phyloP scores from a whole-genome alignment of 1,140 invertebrate genomes.

The Pseudomyrmex sp. region DNA sequence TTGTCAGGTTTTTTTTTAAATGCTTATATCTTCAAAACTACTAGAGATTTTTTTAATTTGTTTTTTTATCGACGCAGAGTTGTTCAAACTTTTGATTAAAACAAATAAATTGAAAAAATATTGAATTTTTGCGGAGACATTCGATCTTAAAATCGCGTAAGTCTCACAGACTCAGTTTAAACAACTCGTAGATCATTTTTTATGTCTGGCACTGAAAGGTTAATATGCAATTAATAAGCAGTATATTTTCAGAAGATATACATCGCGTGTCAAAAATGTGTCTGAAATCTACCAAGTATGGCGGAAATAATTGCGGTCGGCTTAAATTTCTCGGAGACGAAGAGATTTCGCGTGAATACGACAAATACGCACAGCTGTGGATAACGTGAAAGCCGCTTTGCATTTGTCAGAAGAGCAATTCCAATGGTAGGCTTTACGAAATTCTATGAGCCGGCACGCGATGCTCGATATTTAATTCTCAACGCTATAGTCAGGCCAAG shows the following conservation, averaged over 20 bases:
- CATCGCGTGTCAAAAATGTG: background rate
- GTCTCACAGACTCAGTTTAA: too few relatives aligned
- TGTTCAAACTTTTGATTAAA: too few relatives aligned
- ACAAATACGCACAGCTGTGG: slow-evolving; percentile 29
- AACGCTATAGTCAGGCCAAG: background rate
- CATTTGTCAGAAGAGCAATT: slow-evolving; percentile 59
- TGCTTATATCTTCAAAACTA: too few relatives aligned
- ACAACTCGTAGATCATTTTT: too few relatives aligned
- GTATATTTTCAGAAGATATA: background rate
- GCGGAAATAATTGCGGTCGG: slow-evolving; percentile 1
- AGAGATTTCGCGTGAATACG: background rate
- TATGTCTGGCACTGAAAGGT: too few relatives aligned
- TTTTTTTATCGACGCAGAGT: too few relatives aligned
- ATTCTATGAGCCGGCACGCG: background rate
- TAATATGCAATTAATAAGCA: background rate
- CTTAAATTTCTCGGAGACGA: background rate
- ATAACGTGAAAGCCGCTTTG: slow-evolving; percentile 53
- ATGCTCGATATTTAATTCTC: slow-evolving; percentile 63
- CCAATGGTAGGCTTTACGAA: slow-evolving; percentile 3
- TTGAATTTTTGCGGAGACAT: too few relatives aligned
- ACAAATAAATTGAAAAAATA: too few relatives aligned
- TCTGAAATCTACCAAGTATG: slow-evolving; percentile 43
- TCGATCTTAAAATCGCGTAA: too few relatives aligned
- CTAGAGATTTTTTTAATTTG: too few relatives aligned
- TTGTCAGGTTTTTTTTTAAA: too few relatives aligned